These are phyloP conservation scores for Enteromius viviparus DNA, from an alignment of 2,797 vertebrate genomes.

Conservation along the genomic window DNA sequence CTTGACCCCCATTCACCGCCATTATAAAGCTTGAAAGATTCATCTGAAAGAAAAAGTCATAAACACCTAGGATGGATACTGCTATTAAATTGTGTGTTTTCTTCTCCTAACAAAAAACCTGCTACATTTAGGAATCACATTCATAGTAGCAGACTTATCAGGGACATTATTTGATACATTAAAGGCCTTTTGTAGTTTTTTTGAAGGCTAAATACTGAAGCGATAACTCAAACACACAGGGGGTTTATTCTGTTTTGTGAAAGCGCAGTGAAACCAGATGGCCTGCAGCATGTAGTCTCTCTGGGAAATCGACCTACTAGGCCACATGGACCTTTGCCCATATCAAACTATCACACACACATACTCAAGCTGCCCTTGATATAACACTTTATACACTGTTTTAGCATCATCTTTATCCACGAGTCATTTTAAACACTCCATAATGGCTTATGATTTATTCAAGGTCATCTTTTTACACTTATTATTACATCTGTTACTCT, in stretches of 20 bases:
- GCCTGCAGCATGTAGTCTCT: constrained; percentile 13
- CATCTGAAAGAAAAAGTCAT: too few relatives aligned
- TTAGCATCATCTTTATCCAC: neutral
- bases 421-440: neutral
- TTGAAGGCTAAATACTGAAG: neutral
- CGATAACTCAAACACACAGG: neutral
- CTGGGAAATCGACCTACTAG: constrained; percentile 1
- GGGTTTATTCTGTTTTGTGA: constrained; percentile 17
- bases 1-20: too few relatives aligned
- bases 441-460: neutral
- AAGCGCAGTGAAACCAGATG: neutral
- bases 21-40: too few relatives aligned
- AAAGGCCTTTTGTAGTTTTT: neutral
- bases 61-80: neutral
- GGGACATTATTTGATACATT: neutral
- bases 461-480: neutral
- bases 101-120: neutral
- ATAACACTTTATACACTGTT: neutral
- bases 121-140: neutral
- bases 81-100: neutral
- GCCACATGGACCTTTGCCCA: constrained; percentile 3
- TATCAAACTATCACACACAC: neutral
- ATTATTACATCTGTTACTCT: neutral
- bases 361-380: neutral
- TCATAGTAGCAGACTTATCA: neutral